Evolutionary conservation across 2,888 invertebrate species (phyloP).

Genomic region (Drosophila colorata): DNA sequence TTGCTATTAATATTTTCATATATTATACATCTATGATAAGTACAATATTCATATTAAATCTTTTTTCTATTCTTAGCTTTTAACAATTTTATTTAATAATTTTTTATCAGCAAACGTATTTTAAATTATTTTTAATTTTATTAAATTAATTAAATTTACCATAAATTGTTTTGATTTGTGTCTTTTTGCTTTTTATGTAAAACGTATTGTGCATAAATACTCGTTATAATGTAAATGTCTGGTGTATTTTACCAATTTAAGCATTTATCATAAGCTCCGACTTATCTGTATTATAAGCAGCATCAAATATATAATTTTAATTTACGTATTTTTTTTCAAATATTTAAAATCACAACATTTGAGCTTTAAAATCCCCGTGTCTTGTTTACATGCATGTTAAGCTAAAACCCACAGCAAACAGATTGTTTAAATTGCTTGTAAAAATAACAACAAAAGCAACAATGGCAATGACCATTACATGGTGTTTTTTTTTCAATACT

Average conservation of each 20-base stretch:
- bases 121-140: neutral
- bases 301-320: neutral
- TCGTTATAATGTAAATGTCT: neutral
- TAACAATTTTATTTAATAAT: too few relatives aligned
- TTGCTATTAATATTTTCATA: too few relatives aligned
- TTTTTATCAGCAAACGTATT: too few relatives aligned
- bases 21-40: too few relatives aligned
- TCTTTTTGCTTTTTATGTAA: too few relatives aligned
- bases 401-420: conserved; percentile 60
- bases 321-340: neutral
- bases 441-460: conserved; percentile 56
- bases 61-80: too few relatives aligned
- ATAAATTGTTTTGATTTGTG: neutral
- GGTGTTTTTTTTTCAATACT: conserved; percentile 44
- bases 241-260: neutral
- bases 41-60: neutral
- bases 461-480: conserved; percentile 50
- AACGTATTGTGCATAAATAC: neutral
- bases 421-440: conserved; percentile 76
- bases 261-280: conserved; percentile 1
- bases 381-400: conserved; percentile 64
- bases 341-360: conserved; percentile 13
- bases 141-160: neutral
- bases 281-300: conserved; percentile 4
- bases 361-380: conserved; percentile 37